Conservation (phyloP, 2,797 vertebrate species). For the Chromobotia macracanthus region DNA sequence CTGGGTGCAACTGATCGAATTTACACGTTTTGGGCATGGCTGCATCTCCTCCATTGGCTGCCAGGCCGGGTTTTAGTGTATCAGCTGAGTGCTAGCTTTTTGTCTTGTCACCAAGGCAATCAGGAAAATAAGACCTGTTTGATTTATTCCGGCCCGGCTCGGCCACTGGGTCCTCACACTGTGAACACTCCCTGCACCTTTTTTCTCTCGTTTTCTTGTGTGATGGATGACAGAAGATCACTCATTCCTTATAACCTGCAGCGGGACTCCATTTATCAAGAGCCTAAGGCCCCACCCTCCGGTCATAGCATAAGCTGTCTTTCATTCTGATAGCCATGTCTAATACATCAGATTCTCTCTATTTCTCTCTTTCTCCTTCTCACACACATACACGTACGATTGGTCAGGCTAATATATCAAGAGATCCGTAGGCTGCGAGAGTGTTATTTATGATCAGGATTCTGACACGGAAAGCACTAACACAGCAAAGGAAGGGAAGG, state of each 20-base stretch:
- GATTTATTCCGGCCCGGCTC: conserved; percentile 65
- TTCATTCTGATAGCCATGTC: conserved; percentile 59
- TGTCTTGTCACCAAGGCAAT: conserved; percentile 73
- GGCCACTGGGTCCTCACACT: conserved; percentile 34
- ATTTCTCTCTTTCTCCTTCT: conserved; percentile 37
- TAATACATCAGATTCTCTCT: conserved; percentile 53
- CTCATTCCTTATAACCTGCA: conserved; percentile 71
- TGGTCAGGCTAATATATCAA: conserved; percentile 72
- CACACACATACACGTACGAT: conserved; percentile 58
- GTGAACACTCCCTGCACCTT: conserved; percentile 42
- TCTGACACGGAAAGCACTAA: conserved; percentile 70
- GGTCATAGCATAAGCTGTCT: conserved; percentile 60
- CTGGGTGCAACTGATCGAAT: conserved; percentile 48
- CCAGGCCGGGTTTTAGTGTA: conserved; percentile 12
- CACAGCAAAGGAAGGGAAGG: conserved; percentile 38
- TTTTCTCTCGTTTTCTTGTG: conserved; percentile 56
- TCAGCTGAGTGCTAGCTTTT: conserved; percentile 58
- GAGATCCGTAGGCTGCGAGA: conserved; percentile 71
- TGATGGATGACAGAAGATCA: conserved; percentile 74
- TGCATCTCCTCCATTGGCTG: conserved; percentile 60
- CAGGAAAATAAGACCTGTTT: conserved; percentile 68
- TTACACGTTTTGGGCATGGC: conserved; percentile 54
- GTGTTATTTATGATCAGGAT: conserved; percentile 78
- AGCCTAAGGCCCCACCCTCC: conserved; percentile 50
- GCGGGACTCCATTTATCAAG: conserved; percentile 74